phyloP scores from a whole-genome alignment of 2,113 vertebrate species.

The Pseudonaja textilis region DNA sequence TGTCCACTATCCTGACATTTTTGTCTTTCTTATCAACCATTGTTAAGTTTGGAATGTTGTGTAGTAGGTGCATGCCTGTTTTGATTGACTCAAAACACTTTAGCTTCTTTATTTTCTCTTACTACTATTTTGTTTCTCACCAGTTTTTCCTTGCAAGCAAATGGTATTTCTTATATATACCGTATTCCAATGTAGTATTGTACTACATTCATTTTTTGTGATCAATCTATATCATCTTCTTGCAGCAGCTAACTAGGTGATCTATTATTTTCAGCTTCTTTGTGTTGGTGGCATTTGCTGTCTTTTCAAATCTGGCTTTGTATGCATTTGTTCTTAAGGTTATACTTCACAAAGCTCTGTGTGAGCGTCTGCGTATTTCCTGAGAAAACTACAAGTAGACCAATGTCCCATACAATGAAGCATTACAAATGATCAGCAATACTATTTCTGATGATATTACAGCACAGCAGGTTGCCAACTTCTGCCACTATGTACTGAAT shows the following conservation, averaged over 20 bases:
- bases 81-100: not conserved
- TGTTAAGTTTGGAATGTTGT: not conserved
- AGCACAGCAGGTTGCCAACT: not conserved
- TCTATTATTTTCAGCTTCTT: not conserved
- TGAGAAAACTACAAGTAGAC: not conserved
- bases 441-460: not conserved
- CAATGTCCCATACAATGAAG: not conserved
- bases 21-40: not conserved
- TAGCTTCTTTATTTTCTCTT: not conserved
- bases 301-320: not conserved
- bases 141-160: not conserved
- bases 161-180: not conserved
- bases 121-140: not conserved
- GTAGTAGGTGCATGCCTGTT: not conserved
- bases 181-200: not conserved
- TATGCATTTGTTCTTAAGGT: not conserved
- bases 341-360: not conserved
- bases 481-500: not conserved
- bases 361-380: not conserved
- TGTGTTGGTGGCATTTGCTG: not conserved
- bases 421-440: not conserved
- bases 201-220: not conserved
- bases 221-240: not conserved
- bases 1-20: not conserved
- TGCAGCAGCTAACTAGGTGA: not conserved